Base-by-base conservation (phyloP, 2,888 invertebrate genomes). In the Ophonus ardosiacus region DNA sequence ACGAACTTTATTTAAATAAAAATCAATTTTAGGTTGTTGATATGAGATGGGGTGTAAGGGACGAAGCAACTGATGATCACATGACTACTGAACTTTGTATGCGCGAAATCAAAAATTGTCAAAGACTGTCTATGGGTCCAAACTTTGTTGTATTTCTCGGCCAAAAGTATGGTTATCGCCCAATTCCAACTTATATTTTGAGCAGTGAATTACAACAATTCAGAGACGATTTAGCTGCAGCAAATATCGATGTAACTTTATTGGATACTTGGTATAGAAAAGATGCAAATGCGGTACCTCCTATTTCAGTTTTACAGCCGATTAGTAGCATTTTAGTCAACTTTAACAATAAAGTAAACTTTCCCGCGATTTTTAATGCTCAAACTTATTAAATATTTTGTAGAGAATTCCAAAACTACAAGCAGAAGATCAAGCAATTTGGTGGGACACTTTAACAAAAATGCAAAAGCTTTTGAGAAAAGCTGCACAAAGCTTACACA, bases 61-160 rank as follows among this genome's bases (percentile, higher is more conserved):
- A 99, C 89, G 99, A 99, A 91, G 98, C 99, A 0, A 99, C 99
- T 0, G 99, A 99, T 89, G 99, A 99, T 94, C 99, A 99, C 92
- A 98, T 98, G 98, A 99, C 99, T 18, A 99, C 99, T 0, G 98
- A 98, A 89, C 94, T 99, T 0, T 99, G 99, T 90, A 98, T 99
- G 98, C 95, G 97, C 86, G 99, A 99, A 92, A 99, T 99, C 86
- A 97, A 97, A 91, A 99, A 99, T 91, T 99, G 99, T 90, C 99
- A 99, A 90, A 93, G 99, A 2, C 93, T 99, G 0, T 98, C 98
- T 0, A 98, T 99, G 97, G 99, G 99, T 0, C 98, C 99, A 0
- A 99, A 99, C 92, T 99, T 99, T 91, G 98, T 99, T 85, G 98
- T 98, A 78, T 99, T 99, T 89, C 92, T 99, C 18, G 99, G 99